phyloP scores from a whole-genome alignment of 2,797 vertebrate genomes.

The Tapirus indicus region DNA sequence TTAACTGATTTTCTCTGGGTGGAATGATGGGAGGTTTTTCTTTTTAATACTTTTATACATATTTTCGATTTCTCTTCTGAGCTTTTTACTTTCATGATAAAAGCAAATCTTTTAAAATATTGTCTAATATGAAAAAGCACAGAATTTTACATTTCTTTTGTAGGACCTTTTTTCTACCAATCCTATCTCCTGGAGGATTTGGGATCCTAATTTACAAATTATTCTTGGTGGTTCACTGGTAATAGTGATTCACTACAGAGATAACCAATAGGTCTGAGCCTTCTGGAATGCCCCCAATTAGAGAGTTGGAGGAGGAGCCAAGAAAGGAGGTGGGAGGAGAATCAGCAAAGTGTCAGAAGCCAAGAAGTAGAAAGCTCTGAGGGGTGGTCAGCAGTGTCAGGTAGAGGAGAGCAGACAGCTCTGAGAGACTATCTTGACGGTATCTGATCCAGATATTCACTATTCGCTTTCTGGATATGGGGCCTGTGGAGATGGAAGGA shows the following conservation, averaged over 20 bases:
- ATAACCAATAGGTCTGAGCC: neutral
- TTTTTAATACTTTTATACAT: neutral
- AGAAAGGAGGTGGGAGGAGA: neutral
- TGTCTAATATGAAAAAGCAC: neutral
- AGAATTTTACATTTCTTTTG: neutral
- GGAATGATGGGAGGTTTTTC: neutral
- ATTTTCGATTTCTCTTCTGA: neutral
- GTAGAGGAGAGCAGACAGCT: neutral
- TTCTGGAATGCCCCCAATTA: neutral
- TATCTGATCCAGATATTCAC: neutral
- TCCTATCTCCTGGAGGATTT: neutral
- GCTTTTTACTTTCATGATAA: slow-evolving; percentile 12
- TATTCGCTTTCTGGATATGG: neutral
- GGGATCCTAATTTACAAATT: neutral
- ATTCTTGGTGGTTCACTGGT: neutral
- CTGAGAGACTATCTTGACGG: neutral
- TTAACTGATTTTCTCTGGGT: neutral
- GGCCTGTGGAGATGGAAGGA: neutral
- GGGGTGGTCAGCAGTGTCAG: neutral
- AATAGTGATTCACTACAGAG: neutral
- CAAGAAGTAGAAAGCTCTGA: neutral
- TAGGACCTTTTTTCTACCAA: neutral
- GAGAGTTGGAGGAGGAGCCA: neutral
- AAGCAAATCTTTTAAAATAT: slow-evolving; percentile 12
- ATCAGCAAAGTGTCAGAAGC: neutral